These are phyloP conservation scores for Aproaerema taeniolella DNA, from an alignment of 2,888 invertebrate species.

Conservation along the genomic window DNA sequence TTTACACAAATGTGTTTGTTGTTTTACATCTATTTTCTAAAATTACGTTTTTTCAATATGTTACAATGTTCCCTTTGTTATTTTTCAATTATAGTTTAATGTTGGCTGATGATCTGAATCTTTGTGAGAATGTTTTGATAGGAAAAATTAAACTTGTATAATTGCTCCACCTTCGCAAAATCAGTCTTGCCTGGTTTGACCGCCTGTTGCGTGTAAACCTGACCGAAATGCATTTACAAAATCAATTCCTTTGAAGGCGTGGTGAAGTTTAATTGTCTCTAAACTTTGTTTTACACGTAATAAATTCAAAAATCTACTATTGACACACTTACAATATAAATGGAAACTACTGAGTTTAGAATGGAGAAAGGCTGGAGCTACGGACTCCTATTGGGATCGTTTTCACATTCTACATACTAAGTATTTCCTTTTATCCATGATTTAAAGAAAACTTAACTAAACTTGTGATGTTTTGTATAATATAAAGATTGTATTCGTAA, in stretches of 20 bases:
- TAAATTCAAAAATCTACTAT: constrained; percentile 10
- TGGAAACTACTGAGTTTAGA: constrained; percentile 2
- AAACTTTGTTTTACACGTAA: not conserved
- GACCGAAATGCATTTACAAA: constrained; percentile 40
- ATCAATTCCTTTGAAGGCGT: constrained; percentile 37
- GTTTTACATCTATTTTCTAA: constrained; percentile 68
- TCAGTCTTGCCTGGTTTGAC: constrained; percentile 48
- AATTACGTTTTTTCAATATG: constrained; percentile 73
- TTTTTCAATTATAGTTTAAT: constrained; percentile 41
- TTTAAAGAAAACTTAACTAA: constrained; percentile 1
- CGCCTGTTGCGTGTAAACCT: no score
- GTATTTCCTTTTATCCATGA: not conserved
- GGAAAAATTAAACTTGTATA: constrained; percentile 9
- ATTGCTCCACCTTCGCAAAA: constrained; percentile 27
- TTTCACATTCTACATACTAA: no score
- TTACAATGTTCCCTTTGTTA: constrained; percentile 78
- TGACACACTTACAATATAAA: constrained; percentile 3
- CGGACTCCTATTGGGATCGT: not conserved
- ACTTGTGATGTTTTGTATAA: constrained; percentile 6
- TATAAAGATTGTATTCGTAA: not conserved
- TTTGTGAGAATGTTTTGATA: constrained; percentile 16
- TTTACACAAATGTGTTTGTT: constrained; percentile 44
- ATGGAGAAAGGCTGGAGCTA: constrained; percentile 4
- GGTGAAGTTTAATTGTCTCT: constrained; percentile 12
- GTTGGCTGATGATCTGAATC: constrained; percentile 45